A percentile compares a stretch with the other conserved stretches of the same genome.
Conservation (phyloP, 2,113 vertebrate genomes). For the Arizona elegans region DNA sequence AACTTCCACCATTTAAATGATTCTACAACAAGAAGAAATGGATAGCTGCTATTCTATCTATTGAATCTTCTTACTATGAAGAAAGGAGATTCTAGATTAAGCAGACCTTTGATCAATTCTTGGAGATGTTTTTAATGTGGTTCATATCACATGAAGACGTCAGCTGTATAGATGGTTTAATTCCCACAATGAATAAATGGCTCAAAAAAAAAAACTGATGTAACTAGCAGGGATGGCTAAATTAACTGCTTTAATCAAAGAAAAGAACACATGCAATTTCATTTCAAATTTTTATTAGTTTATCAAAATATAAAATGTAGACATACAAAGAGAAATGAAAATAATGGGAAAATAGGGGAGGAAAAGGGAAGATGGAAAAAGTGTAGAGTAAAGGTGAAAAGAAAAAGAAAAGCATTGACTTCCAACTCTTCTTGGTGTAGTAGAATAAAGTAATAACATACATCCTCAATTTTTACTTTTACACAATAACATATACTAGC, state of each 20-base stretch:
- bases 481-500: not conserved
- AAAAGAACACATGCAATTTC: not conserved
- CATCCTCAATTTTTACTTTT: not conserved
- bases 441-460: not conserved
- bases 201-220: not conserved
- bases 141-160: not conserved
- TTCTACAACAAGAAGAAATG: not conserved
- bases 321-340: not conserved
- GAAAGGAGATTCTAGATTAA: not conserved
- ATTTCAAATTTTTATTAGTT: not conserved
- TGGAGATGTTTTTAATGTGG: not conserved
- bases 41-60: not conserved
- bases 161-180: not conserved
- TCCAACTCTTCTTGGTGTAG: not conserved
- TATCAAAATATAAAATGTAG: not conserved
- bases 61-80: not conserved
- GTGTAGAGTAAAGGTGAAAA: not conserved
- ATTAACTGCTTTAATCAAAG: not conserved
- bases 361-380: not conserved
- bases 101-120: not conserved
- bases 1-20: not conserved
- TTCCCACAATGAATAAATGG: not conserved
- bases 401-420: not conserved
- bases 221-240: not conserved
- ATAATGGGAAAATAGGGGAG: not conserved